These are phyloP conservation scores for Corythornis madagascariensis DNA, from an alignment of 2,113 vertebrate genomes.

Conservation along the genomic window DNA sequence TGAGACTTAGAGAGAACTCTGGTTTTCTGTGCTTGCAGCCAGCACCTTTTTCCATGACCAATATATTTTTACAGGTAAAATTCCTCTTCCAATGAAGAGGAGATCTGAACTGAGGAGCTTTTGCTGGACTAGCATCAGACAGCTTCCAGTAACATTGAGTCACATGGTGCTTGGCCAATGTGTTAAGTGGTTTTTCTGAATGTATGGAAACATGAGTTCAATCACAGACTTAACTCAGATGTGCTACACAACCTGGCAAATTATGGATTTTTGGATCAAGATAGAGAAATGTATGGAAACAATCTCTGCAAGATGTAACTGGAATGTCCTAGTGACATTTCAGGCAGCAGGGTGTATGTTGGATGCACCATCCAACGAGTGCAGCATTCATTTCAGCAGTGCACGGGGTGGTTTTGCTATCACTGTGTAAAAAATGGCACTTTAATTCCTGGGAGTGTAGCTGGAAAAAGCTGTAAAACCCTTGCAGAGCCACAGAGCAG, in stretches of 20 bases:
- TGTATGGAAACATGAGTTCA: not conserved
- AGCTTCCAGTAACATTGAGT: not conserved
- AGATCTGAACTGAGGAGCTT: not conserved
- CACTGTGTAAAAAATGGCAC: not conserved
- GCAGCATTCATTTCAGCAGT: not conserved
- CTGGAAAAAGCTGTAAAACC: slow-evolving; percentile 21
- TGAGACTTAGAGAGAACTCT: not conserved
- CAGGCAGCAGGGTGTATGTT: not conserved
- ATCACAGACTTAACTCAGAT: not conserved
- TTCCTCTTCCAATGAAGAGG: not conserved
- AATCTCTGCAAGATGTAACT: not conserved
- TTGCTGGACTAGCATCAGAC: not conserved
- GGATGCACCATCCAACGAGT: not conserved
- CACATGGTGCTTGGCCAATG: accelerated
- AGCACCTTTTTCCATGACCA: not conserved
- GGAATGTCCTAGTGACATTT: not conserved
- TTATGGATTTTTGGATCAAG: not conserved
- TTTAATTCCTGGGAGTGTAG: not conserved
- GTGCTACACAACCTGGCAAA: not conserved
- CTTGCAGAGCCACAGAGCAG: not conserved
- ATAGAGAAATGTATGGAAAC: not conserved
- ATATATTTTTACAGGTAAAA: not conserved
- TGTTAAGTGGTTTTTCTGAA: not conserved
- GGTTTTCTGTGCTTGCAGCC: not conserved
- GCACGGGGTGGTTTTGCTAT: not conserved